phyloP scores from a whole-genome alignment of 2,113 vertebrate species.

The Melanerpes formicivorus region DNA sequence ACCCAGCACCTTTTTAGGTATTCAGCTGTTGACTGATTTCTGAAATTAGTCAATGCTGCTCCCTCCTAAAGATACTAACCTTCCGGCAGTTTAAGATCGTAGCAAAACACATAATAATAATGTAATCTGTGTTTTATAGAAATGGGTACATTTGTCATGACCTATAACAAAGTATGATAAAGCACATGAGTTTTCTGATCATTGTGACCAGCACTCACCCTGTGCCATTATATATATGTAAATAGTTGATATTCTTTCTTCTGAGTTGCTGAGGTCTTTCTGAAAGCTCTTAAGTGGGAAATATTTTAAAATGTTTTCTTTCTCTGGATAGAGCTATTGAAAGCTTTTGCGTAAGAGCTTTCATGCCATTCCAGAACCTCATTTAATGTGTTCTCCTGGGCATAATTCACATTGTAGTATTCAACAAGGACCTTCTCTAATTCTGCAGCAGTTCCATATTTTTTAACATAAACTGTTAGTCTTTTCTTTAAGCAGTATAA shows the following conservation, averaged over 20 bases:
- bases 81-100: background rate
- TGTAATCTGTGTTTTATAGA: background rate
- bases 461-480: background rate
- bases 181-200: background rate
- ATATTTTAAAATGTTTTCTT: background rate
- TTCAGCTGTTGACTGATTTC: background rate
- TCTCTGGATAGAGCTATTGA: background rate
- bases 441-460: slow-evolving; percentile 29
- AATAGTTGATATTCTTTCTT: background rate
- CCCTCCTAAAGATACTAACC: background rate
- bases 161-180: background rate
- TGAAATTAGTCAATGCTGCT: background rate
- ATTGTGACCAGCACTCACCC: background rate
- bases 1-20: background rate
- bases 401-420: slow-evolving; percentile 32
- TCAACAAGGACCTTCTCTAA: slow-evolving; percentile 39
- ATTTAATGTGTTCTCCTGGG: slow-evolving; percentile 16
- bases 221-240: background rate
- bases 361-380: background rate
- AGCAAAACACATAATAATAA: background rate
- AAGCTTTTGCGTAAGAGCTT: background rate
- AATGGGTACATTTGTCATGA: background rate
- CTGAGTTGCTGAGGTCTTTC: background rate
- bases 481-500: slow-evolving; percentile 45
- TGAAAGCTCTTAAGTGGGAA: background rate